phyloP scores from a whole-genome alignment of 2,113 vertebrate species.

The Sminthopsis crassicaudata region DNA sequence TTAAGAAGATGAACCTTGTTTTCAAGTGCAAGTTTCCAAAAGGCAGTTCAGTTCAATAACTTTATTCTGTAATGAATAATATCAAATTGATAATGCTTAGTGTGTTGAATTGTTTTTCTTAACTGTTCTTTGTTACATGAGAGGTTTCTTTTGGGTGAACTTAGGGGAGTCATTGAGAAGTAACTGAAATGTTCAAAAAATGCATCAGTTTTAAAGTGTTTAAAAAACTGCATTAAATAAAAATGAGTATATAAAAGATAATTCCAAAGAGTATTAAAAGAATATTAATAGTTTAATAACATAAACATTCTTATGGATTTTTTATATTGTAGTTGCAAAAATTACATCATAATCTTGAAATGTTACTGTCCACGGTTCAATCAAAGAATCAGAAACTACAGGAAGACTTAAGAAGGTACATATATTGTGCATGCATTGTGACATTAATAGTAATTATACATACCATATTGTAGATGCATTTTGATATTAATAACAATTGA shows the following conservation, averaged over 20 bases:
- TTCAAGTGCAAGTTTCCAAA: background rate
- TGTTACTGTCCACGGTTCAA: constrained; percentile 66
- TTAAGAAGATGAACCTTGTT: background rate
- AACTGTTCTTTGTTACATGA: background rate
- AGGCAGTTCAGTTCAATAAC: background rate
- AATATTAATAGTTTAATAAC: background rate
- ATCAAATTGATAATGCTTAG: background rate
- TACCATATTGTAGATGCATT: constrained; percentile 20
- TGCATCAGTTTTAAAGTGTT: background rate
- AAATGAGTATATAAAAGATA: background rate
- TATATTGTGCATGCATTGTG: constrained; percentile 27
- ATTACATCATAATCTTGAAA: constrained; percentile 79
- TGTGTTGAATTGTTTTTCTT: background rate
- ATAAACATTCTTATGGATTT: constrained; percentile 37
- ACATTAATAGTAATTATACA: background rate
- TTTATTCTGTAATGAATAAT: no score
- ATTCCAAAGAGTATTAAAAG: background rate
- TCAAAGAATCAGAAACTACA: constrained; percentile 80
- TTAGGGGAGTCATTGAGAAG: background rate
- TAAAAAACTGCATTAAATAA: background rate
- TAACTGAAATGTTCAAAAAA: background rate
- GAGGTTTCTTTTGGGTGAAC: background rate
- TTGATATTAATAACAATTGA: background rate
- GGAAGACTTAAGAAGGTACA: constrained; percentile 83
- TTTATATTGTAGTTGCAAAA: constrained; percentile 82